Conservation (phyloP, 1,140 invertebrate genomes). For the Centruroides vittatus region DNA sequence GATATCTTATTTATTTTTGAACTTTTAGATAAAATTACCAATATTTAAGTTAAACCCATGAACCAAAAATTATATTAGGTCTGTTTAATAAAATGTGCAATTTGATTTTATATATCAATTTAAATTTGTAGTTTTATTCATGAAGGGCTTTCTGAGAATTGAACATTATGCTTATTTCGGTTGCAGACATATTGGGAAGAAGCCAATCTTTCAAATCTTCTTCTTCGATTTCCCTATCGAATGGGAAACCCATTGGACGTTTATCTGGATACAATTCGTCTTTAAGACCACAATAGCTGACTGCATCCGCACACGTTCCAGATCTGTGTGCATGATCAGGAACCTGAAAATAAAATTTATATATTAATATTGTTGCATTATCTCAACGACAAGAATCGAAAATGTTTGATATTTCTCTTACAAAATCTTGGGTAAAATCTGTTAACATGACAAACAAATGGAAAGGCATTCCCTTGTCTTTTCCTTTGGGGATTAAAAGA, state of each 20-base stretch:
- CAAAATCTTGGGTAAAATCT: slow-evolving; percentile 23
- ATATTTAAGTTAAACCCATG: no score
- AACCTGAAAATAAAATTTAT: not conserved
- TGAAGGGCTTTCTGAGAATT: no score
- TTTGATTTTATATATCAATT: no score
- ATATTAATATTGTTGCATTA: no score
- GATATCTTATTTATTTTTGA: no score
- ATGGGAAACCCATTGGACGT: slow-evolving; percentile 58
- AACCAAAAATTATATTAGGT: no score
- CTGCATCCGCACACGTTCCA: not conserved
- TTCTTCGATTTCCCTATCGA: slow-evolving; percentile 33
- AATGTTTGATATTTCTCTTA: not conserved
- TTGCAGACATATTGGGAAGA: not conserved
- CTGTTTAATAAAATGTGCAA: no score
- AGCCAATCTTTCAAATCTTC: not conserved
- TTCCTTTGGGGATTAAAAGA: slow-evolving; percentile 50
- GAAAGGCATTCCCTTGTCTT: slow-evolving; percentile 42
- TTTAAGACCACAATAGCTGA: slow-evolving; percentile 43
- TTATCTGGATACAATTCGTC: slow-evolving; percentile 52
- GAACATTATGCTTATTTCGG: no score
- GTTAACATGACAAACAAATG: slow-evolving; percentile 47
- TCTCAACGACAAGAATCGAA: not conserved
- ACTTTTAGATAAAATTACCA: no score
- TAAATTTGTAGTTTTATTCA: no score
- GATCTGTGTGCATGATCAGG: not conserved